Percentiles rank a stretch among this genome's conserved stretches.
Evolutionary conservation across 1,140 invertebrate genomes (phyloP).

Genomic region (Hermatobates lingyangjiaoensis): DNA sequence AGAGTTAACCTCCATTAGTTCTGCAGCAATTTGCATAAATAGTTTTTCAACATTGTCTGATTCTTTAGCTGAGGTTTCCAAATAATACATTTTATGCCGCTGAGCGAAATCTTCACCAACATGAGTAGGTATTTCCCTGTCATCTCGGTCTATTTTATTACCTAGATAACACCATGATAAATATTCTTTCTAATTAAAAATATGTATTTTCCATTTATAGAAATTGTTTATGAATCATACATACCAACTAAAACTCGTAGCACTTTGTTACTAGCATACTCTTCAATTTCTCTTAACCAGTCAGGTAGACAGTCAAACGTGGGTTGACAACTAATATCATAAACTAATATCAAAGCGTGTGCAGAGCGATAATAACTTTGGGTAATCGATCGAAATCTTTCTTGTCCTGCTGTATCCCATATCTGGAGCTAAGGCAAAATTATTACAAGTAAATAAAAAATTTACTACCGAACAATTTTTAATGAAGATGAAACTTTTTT

Average conservation of each 20-base stretch:
- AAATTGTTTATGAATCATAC: too few relatives aligned
- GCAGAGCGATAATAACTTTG: slow-evolving; percentile 96
- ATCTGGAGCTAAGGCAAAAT: slow-evolving; percentile 61
- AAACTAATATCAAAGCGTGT: slow-evolving; percentile 90
- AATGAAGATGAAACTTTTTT: not conserved
- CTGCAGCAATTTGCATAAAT: slow-evolving; percentile 88
- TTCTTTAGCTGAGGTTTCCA: slow-evolving; percentile 96
- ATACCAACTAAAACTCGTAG: slow-evolving; percentile 76
- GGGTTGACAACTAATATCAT: slow-evolving; percentile 92
- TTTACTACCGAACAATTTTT: not conserved
- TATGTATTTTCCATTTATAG: slow-evolving; percentile 4
- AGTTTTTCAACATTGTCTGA: slow-evolving; percentile 92
- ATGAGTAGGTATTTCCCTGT: slow-evolving; percentile 80
- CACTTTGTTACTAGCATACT: slow-evolving; percentile 88
- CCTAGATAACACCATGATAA: too few relatives aligned
- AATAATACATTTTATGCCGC: slow-evolving; percentile 88
- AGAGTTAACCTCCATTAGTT: slow-evolving; percentile 57
- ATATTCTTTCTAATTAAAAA: not conserved
- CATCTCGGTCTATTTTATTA: slow-evolving; percentile 90
- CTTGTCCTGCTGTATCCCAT: slow-evolving; percentile 95
- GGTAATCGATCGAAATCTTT: slow-evolving; percentile 91
- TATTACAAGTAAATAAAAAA: slow-evolving; percentile 7
- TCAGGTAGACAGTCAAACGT: slow-evolving; percentile 91
- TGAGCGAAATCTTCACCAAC: slow-evolving; percentile 93
- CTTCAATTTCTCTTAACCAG: slow-evolving; percentile 89